A percentile compares a stretch with the other conserved stretches of the same genome.
These are phyloP conservation scores for Denticeps clupeoides DNA, from an alignment of 2,797 vertebrate species.

Conservation along the genomic window DNA sequence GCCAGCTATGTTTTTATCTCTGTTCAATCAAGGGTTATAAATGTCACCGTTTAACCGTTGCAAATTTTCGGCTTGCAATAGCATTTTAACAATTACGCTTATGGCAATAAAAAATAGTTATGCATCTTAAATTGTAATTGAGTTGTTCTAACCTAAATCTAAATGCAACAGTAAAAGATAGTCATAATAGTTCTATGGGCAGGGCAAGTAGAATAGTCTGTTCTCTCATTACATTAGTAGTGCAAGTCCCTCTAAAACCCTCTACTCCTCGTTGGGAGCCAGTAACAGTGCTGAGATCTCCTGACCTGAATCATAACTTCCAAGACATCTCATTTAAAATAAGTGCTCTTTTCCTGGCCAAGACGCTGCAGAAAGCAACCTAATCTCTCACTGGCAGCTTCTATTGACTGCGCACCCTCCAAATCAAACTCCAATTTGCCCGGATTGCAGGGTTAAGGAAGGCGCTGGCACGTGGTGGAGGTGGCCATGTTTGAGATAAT, in stretches of 20 bases:
- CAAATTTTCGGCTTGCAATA: no score
- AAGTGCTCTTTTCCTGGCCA: background rate
- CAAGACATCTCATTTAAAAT: background rate
- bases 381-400: conserved; percentile 10
- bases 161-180: no score
- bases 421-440: conserved; percentile 32
- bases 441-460: conserved; percentile 32
- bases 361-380: background rate
- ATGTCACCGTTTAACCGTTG: no score
- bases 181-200: no score
- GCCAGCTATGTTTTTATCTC: background rate
- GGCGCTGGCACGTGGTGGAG: conserved; percentile 35
- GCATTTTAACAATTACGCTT: no score
- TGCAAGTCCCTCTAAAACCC: no score
- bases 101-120: no score
- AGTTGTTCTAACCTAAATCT: no score
- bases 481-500: conserved; percentile 47
- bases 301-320: background rate
- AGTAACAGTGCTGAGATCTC: background rate
- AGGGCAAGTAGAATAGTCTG: no score
- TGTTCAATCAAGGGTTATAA: background rate
- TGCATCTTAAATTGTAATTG: no score
- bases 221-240: no score
- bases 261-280: background rate
- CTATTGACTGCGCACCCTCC: conserved; percentile 2